These are phyloP conservation scores for Eudemis profundana DNA, from an alignment of 2,888 invertebrate genomes.

Conservation along the genomic window DNA sequence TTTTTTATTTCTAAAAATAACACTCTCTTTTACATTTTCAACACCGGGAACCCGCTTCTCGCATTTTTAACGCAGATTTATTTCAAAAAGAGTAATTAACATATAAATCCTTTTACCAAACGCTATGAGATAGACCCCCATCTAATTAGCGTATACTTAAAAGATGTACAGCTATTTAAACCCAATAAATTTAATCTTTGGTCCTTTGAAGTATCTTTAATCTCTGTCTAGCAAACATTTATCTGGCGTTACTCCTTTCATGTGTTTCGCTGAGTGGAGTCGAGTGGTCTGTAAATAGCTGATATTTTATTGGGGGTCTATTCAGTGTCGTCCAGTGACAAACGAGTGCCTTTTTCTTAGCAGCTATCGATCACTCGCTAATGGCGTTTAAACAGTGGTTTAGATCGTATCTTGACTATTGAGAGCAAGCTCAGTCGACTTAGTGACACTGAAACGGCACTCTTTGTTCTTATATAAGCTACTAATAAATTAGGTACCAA, in stretches of 20 bases:
- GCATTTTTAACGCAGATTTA: not conserved
- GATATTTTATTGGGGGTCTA: constrained; percentile 70
- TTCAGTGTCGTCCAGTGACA: constrained; percentile 77
- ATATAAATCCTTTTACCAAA: not conserved
- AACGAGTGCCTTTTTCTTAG: constrained; percentile 71
- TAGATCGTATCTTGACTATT: not conserved
- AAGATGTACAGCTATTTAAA: constrained; percentile 5
- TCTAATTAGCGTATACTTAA: not conserved
- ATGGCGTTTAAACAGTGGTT: constrained; percentile 73
- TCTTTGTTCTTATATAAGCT: not conserved
- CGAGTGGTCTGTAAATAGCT: constrained; percentile 74
- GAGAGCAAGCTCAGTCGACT: not conserved
- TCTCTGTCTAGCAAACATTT: constrained; percentile 69
- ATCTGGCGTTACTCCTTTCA: constrained; percentile 69
- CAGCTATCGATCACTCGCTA: constrained; percentile 74
- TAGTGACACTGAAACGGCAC: not conserved
- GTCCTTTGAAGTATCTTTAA: constrained; percentile 56
- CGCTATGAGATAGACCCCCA: too few species aligned
- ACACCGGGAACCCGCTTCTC: too few species aligned
- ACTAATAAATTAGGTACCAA: too few species aligned
- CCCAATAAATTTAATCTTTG: constrained; percentile 5
- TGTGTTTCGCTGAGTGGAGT: constrained; percentile 60
- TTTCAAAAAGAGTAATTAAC: not conserved
- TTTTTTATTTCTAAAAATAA: too few species aligned
- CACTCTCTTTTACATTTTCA: not conserved